Conservation (phyloP, 2,797 vertebrate genomes). For the Pristis pectinata region DNA sequence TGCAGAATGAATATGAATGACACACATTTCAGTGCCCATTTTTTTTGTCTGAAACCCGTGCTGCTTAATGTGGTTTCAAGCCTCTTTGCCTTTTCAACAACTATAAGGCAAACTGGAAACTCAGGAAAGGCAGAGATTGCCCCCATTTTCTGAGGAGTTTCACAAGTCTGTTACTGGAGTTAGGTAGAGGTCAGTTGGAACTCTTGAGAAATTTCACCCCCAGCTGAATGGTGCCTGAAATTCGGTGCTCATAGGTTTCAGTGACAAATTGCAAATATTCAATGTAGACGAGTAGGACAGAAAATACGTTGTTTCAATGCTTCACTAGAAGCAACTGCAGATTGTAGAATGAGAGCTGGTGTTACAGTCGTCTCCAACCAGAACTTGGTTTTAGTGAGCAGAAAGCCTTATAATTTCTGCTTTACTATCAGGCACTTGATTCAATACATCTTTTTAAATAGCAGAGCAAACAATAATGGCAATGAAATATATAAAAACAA, state of each 20-base stretch:
- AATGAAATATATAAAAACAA: neutral
- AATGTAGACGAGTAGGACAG: neutral
- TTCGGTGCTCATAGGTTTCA: neutral
- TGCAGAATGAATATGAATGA: neutral
- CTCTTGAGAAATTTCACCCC: neutral
- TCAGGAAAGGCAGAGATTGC: neutral
- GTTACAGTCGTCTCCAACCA: neutral
- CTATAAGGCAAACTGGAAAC: neutral
- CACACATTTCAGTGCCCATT: neutral
- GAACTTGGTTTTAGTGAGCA: neutral
- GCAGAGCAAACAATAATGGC: neutral
- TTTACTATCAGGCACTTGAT: neutral
- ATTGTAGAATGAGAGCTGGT: neutral
- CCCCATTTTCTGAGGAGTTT: neutral
- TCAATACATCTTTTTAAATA: neutral
- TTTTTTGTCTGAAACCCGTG: neutral
- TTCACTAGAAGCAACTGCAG: neutral
- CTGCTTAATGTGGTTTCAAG: neutral
- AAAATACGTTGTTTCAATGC: neutral
- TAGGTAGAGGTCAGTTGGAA: neutral
- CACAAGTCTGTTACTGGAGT: neutral
- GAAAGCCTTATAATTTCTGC: neutral
- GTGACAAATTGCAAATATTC: neutral
- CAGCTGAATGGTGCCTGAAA: neutral
- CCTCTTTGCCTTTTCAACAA: neutral